Base-by-base conservation (phyloP, 2,888 invertebrate species). In the Pollenia angustigena region DNA sequence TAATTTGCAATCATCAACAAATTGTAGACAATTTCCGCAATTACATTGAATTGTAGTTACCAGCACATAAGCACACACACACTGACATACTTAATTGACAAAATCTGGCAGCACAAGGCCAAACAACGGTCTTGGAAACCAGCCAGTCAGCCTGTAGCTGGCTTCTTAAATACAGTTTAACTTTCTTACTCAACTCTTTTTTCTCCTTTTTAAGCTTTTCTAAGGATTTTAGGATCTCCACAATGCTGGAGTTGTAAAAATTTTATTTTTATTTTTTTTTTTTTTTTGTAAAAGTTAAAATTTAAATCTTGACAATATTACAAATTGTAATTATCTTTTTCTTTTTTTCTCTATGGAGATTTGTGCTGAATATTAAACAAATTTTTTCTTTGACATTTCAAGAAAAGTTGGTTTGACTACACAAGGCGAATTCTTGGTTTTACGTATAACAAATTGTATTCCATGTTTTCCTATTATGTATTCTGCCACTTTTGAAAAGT, bases 1-100 rank as follows among this genome's bases (percentile, higher is more conserved):
- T 88, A 85, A 86, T 86, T 88, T 88, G 85, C 84, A 86, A 88
- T 86, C 85, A 88, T 86, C 88, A 86, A 80, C 86, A 86, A 86
- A 85, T 88, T 82, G 85, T 86, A 85, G 72, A 82, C 86, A 85
- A 88, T 85, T 88, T 86, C 81, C 85, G 72, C 72, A 82, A 82
- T 82, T 81, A 81, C 79, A 79, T 69, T 81, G 81, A 79, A 85
- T 75, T 69, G 76, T 46, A 50, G 32, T 16, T 16, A 16, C 60
- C 11, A 6, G 46, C 42, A 10, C n/a, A 11, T 18, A 7, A 14
- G 62, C 52, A 62, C 62, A 58, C 9, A 18, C 18, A 56, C 23
- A 23, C 60, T n/a, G n/a, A n/a, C n/a, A n/a, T n/a, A 48, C 68
- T 66, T 14, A 48, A 32, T 74, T 56, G 71, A 14, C 71, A 56